Conservation (phyloP, 1,140 invertebrate genomes). For the Harpegnathos saltator region DNA sequence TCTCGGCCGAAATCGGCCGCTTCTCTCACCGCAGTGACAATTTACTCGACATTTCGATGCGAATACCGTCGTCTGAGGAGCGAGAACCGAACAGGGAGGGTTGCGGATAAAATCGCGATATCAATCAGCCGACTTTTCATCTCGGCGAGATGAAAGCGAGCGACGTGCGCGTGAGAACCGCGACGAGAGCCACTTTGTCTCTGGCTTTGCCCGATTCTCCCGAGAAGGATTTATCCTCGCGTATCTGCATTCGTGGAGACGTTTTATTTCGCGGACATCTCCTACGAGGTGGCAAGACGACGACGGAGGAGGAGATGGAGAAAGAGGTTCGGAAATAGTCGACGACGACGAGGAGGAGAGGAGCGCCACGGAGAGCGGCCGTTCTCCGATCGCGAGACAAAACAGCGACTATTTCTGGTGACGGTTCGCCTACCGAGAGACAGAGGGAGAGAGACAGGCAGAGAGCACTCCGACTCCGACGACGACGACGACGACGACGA, state of each 20-base stretch:
- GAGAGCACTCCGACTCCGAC: too few species aligned
- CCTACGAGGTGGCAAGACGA: constrained; percentile 19
- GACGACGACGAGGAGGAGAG: constrained; percentile 29
- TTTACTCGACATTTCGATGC: not conserved
- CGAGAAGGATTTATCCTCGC: not conserved
- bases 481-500: too few species aligned
- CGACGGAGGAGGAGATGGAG: not conserved
- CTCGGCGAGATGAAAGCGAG: constrained; percentile 11
- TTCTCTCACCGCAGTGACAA: not conserved
- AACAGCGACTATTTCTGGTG: constrained; percentile 63
- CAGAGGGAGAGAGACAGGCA: not conserved
- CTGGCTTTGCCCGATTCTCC: not conserved
- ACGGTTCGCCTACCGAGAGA: constrained; percentile 16
- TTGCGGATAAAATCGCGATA: constrained; percentile 32
- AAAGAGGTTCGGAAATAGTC: constrained; percentile 29
- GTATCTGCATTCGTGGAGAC: constrained; percentile 21
- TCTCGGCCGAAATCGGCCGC: not conserved
- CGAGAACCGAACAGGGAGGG: not conserved
- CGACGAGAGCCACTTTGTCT: not conserved
- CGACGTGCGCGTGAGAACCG: constrained; percentile 38
- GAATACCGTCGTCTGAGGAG: too few species aligned
- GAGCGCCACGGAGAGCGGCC: not conserved
- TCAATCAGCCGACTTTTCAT: constrained; percentile 9
- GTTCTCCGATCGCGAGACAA: constrained; percentile 41
- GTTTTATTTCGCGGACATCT: constrained; percentile 25